phyloP scores from a whole-genome alignment of 2,113 vertebrate genomes.

The Octodon degus region DNA sequence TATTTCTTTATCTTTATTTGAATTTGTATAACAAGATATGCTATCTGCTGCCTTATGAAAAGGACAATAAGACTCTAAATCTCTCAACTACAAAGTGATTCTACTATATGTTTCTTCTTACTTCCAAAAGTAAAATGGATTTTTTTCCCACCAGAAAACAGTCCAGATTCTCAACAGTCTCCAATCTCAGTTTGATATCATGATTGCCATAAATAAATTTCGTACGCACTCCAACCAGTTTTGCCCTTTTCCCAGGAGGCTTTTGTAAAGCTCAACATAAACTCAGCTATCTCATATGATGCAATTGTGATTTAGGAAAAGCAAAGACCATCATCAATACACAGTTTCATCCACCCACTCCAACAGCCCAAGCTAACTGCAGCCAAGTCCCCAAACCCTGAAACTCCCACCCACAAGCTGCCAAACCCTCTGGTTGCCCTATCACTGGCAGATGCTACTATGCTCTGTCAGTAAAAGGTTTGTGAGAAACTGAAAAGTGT shows the following conservation, averaged over 20 bases:
- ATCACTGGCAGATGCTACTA: constrained; percentile 82
- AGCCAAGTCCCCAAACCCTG: constrained; percentile 83
- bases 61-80: constrained; percentile 54
- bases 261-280: constrained; percentile 81
- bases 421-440: constrained; percentile 84
- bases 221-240: constrained; percentile 82
- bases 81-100: constrained; percentile 61
- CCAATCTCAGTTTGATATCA: constrained; percentile 77
- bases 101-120: constrained; percentile 72
- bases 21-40: constrained; percentile 63
- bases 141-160: constrained; percentile 66
- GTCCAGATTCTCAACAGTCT: constrained; percentile 80
- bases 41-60: constrained; percentile 63
- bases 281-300: constrained; percentile 82
- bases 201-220: constrained; percentile 83
- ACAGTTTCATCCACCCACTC: constrained; percentile 82
- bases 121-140: constrained; percentile 74
- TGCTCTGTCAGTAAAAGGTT: constrained; percentile 83
- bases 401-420: constrained; percentile 85
- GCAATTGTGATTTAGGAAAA: constrained; percentile 83
- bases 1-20: constrained; percentile 49
- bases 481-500: constrained; percentile 82
- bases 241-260: constrained; percentile 83
- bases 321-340: constrained; percentile 84
- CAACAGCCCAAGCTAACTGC: constrained; percentile 82